phyloP scores from a whole-genome alignment of 2,113 vertebrate species.

The Phaethon lepturus region DNA sequence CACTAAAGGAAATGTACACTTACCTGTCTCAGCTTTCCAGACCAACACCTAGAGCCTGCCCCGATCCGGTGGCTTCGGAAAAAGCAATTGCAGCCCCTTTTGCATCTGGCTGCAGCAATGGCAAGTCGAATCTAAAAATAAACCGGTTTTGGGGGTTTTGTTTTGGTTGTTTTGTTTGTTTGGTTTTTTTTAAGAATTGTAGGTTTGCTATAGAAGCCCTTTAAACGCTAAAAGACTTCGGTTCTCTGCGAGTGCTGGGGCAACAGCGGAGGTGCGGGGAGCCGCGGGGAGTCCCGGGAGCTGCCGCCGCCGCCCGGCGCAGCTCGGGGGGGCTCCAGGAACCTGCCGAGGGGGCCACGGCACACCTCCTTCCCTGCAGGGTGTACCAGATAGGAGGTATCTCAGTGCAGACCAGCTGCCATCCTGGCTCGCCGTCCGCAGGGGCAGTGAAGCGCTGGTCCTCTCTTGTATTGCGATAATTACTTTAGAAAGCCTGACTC shows the following conservation, averaged over 20 bases:
- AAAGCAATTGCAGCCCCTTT: neutral
- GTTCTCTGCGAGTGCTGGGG: neutral
- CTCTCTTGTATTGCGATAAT: constrained; percentile 46
- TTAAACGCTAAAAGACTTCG: neutral
- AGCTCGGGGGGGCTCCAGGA: neutral
- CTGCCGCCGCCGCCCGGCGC: neutral
- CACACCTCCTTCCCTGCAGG: neutral
- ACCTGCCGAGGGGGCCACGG: neutral
- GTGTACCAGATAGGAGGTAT: neutral
- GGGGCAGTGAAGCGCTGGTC: neutral
- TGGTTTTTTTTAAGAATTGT: neutral
- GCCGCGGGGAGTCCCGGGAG: neutral
- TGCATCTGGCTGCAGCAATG: neutral
- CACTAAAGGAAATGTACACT: neutral
- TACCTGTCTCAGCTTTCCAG: neutral
- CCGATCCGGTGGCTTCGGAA: neutral
- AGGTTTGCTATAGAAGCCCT: neutral
- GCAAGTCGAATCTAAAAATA: neutral
- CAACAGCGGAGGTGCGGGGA: neutral
- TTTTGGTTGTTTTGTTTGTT: no score
- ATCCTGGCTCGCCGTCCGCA: neutral
- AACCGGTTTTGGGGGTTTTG: rapidly evolving
- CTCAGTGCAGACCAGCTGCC: constrained; percentile 11
- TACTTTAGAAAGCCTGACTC: constrained; percentile 64
- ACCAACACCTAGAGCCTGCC: neutral